These are phyloP conservation scores for Cylloceria caligata DNA, from an alignment of 2,888 invertebrate species.

Conservation along the genomic window DNA sequence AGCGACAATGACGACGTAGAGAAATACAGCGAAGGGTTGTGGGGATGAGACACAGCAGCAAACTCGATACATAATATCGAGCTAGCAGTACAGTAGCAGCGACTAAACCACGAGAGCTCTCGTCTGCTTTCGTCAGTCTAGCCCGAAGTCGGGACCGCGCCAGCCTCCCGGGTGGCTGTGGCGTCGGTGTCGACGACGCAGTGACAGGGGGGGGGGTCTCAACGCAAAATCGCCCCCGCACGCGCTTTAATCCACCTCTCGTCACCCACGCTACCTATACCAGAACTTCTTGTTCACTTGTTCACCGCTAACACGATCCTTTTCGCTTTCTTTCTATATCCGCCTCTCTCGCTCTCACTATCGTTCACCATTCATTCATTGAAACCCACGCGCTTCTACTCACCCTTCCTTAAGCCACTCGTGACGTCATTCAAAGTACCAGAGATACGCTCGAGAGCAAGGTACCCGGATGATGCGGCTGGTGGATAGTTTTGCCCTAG, in stretches of 20 bases:
- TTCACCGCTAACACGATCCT: conserved; percentile 27
- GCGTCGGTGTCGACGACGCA: conserved; percentile 45
- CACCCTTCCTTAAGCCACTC: conserved; percentile 38
- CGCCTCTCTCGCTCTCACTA: conserved; percentile 2
- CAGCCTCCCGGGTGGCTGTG: conserved; percentile 33
- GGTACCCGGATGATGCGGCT: conserved; percentile 36
- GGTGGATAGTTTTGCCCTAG: conserved; percentile 60
- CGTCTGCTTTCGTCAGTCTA: conserved; percentile 14
- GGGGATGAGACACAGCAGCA: not conserved
- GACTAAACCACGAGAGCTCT: conserved; percentile 8
- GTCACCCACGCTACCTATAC: conserved; percentile 34
- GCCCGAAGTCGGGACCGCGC: conserved; percentile 39
- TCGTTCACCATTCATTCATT: conserved; percentile 61
- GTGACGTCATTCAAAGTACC: conserved; percentile 77
- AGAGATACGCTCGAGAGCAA: conserved; percentile 65
- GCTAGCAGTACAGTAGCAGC: not conserved
- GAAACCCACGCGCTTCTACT: conserved; percentile 64
- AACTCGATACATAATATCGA: conserved; percentile 34
- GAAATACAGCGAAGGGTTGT: not conserved
- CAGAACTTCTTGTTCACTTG: conserved; percentile 2
- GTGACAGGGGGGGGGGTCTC: conserved; percentile 27
- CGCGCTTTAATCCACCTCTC: conserved; percentile 36
- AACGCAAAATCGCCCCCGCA: conserved; percentile 56
- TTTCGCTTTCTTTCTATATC: conserved; percentile 5
- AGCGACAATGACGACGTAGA: not conserved